Percentiles rank a stretch among this genome's conserved stretches.
These are phyloP conservation scores for Odontocerum albicorne DNA, from an alignment of 2,888 invertebrate genomes.

Conservation along the genomic window DNA sequence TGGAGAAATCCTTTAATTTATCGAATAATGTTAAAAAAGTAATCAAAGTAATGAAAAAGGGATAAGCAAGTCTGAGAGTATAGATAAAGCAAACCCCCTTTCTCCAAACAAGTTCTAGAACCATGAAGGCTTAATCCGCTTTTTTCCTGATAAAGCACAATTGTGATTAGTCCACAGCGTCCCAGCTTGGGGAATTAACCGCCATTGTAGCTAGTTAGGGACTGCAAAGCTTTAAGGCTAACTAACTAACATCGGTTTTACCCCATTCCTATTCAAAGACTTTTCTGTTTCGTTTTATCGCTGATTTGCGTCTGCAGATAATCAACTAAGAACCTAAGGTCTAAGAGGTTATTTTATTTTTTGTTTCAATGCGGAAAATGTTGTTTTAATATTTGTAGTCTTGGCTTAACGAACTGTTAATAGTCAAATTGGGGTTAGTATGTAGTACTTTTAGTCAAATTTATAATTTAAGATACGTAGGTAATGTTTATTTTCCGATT, in stretches of 20 bases:
- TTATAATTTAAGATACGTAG: too few relatives aligned
- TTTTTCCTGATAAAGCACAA: constrained; percentile 26
- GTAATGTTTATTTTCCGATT: too few relatives aligned
- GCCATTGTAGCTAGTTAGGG: background rate
- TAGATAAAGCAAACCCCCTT: background rate
- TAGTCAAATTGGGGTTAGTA: too few relatives aligned
- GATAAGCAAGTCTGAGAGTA: background rate
- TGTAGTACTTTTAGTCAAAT: too few relatives aligned
- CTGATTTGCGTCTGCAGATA: too few relatives aligned
- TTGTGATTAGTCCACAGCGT: constrained; percentile 17
- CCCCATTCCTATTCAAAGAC: background rate
- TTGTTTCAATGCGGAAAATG: too few relatives aligned
- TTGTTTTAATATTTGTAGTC: too few relatives aligned
- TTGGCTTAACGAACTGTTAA: too few relatives aligned
- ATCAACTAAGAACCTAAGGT: too few relatives aligned
- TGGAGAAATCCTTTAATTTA: too few relatives aligned
- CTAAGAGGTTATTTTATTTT: too few relatives aligned
- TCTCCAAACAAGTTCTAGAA: background rate
- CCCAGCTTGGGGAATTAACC: constrained; percentile 10
- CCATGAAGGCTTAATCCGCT: constrained; percentile 13
- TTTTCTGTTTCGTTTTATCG: background rate
- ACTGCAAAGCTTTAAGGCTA: background rate
- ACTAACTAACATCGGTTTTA: background rate
- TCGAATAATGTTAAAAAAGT: too few relatives aligned
- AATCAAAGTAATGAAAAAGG: background rate